Base-by-base conservation (phyloP, 2,797 vertebrate species). In the Peromyscus melanophrys region DNA sequence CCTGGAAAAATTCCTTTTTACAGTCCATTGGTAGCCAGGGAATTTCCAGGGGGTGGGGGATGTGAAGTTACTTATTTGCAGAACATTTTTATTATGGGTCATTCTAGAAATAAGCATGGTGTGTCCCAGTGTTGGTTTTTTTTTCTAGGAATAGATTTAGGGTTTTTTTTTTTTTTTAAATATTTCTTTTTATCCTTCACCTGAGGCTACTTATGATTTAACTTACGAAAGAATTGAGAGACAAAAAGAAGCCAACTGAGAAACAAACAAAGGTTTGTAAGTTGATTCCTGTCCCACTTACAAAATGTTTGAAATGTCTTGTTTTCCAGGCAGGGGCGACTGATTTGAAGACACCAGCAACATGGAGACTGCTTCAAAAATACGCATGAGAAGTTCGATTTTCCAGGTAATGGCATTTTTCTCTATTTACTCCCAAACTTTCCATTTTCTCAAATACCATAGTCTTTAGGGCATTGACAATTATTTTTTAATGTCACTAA, bases 231-330 rank as follows among this genome's bases (percentile, higher is more conserved):
- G 31, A 95, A 77, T 65, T 71, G 83, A 55, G 27, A 80, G 43
- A 57, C 69, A 95, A 85, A 96, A 94, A 89, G 65, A 96, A 96
- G 96, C 13, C 49, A 89, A 61, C 21, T 25, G 17, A 61, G 86
- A 67, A 96, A 37, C 84, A 57, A 85, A 94, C 84, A 57, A 85
- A 94, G 37, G 40, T 75, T 6, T 75, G 71, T 43, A 27, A 43
- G 40, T 27, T 75, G 67, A 81, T 63, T 78, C 52, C 84, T 93
- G 91, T 96, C 69, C 4, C 11, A 49, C 43, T 95, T 85, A 82
- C 91, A 98, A 98, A 46, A 14, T 61, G 73, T 95, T 92, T 96
- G 94, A 55, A 98, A 96, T 97, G 21, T 98, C 96, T 98, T 98
- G 85, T 98, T 97, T 90, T 99, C 87, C 96, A 98, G 98, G 4